Evolutionary conservation across 2,797 vertebrate species (phyloP).

Genomic region (Euphonia xanthogaster): DNA sequence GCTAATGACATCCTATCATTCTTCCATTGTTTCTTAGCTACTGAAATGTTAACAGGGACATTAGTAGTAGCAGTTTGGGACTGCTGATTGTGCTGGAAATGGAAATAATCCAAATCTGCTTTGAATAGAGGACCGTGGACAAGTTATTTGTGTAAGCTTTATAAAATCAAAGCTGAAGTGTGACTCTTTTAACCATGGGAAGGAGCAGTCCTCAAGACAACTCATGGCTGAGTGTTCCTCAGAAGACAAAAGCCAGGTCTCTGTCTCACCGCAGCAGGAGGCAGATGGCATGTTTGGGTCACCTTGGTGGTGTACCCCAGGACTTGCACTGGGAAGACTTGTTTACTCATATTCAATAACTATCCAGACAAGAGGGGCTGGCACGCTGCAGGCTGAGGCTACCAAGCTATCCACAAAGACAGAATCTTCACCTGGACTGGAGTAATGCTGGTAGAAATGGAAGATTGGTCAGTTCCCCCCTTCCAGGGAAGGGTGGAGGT

Average conservation of each 20-base stretch:
- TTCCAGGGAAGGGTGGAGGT: neutral
- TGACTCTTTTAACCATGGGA: neutral
- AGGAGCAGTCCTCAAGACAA: neutral
- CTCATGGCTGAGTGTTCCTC: neutral
- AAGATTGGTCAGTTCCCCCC: rapidly evolving
- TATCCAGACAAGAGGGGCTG: neutral
- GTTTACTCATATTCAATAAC: rapidly evolving
- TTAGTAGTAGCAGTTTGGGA: neutral
- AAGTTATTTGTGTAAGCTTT: neutral
- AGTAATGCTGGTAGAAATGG: neutral
- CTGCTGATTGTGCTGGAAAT: neutral
- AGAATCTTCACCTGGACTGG: neutral
- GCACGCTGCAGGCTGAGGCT: neutral
- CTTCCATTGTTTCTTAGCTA: neutral
- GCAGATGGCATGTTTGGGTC: neutral
- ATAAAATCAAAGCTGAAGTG: neutral
- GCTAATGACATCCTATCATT: neutral
- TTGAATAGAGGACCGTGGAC: neutral
- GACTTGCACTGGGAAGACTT: neutral
- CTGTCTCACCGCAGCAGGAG: neutral
- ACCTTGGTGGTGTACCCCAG: neutral
- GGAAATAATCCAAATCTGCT: neutral
- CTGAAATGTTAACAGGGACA: neutral
- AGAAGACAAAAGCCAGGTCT: neutral
- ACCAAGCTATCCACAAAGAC: neutral